phyloP scores from a whole-genome alignment of 2,113 vertebrate genomes.

The Polypterus bichir region DNA sequence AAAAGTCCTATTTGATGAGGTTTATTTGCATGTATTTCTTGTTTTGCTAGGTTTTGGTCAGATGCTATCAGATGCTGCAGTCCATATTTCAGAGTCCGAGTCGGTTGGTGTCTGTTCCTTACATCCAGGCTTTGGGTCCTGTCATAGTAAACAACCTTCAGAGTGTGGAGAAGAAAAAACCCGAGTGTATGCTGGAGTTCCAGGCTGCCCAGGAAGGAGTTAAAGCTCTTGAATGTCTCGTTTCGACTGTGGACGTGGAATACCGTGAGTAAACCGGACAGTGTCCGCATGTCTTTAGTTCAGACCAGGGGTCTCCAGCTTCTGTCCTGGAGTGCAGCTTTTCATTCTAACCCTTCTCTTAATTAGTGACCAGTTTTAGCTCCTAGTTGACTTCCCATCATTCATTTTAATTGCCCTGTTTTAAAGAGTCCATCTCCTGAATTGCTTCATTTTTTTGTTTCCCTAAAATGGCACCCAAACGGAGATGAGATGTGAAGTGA shows the following conservation, averaged over 20 bases:
- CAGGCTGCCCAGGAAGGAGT: constrained; percentile 70
- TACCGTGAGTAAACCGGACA: constrained; percentile 45
- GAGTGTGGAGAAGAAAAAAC: constrained; percentile 60
- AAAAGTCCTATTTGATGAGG: too few relatives aligned
- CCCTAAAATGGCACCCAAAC: too few relatives aligned
- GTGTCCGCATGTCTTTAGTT: background rate
- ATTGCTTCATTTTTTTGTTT: too few relatives aligned
- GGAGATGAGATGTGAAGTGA: too few relatives aligned
- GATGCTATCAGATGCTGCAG: constrained; percentile 68
- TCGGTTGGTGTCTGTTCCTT: constrained; percentile 53
- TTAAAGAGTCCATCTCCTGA: too few relatives aligned
- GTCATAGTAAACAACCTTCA: constrained; percentile 60
- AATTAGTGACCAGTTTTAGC: too few relatives aligned
- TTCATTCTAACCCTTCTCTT: too few relatives aligned
- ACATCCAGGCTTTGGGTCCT: constrained; percentile 65
- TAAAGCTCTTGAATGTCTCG: constrained; percentile 57
- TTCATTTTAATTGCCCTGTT: too few relatives aligned
- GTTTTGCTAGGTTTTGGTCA: constrained; percentile 56
- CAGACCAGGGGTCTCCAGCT: too few relatives aligned
- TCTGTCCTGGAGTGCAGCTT: too few relatives aligned
- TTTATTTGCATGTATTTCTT: constrained; percentile 2
- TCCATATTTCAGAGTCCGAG: constrained; percentile 72
- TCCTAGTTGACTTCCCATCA: too few relatives aligned
- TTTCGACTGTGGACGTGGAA: constrained; percentile 56
- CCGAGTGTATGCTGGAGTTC: constrained; percentile 64